Evolutionary conservation across 1,140 invertebrate species (phyloP).

Genomic region (Probaryconus sp.): DNA sequence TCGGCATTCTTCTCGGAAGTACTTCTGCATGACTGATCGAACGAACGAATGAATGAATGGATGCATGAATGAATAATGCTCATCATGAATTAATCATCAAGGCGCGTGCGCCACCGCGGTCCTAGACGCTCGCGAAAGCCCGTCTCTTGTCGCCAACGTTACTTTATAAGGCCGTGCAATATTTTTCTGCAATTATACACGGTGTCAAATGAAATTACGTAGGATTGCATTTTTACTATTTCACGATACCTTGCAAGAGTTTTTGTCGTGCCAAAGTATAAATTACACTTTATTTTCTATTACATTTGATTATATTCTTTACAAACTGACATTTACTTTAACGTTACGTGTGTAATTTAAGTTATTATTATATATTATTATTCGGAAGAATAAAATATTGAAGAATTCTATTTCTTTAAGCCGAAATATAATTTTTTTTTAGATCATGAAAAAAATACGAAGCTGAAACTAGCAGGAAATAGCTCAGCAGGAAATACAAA

Average conservation of each 20-base stretch:
- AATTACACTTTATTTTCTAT: no score
- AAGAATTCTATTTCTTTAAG: no score
- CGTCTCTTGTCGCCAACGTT: constrained; percentile 7
- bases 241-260: constrained; percentile 7
- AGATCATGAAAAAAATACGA: no score
- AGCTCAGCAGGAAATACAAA: no score
- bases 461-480: no score
- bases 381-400: no score
- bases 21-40: constrained; percentile 64
- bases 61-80: constrained; percentile 69
- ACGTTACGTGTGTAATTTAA: no score
- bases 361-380: no score
- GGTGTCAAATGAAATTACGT: constrained; percentile 42
- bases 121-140: constrained; percentile 36
- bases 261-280: constrained; percentile 4
- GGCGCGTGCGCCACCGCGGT: constrained; percentile 58
- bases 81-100: constrained; percentile 71
- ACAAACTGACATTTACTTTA: no score
- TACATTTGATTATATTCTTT: no score
- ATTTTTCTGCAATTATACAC: constrained; percentile 50
- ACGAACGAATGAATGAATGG: constrained; percentile 65
- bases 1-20: constrained; percentile 69
- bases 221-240: constrained; percentile 22
- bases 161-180: constrained; percentile 43
- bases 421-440: no score